Evolutionary conservation across 2,113 vertebrate genomes (phyloP), one percentile per base, ranked within the genome.

Genomic region (Cercocebus atys): DNA sequence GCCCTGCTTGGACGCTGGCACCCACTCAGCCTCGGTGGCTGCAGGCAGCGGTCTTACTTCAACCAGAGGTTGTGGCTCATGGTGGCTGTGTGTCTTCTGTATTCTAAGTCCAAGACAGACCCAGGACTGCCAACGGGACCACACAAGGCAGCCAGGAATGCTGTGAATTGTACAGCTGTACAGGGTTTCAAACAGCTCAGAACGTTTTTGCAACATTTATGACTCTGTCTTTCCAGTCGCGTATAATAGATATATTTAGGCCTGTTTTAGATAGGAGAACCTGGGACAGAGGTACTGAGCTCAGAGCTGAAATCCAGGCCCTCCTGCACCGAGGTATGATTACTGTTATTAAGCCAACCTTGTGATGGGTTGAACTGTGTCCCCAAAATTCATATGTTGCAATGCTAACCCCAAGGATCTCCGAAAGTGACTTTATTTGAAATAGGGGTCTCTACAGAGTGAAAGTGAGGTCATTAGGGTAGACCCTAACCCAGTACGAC

Each of bases 21-120:
- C 27, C 35, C 18, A 0, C 68, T n/a, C 22, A 2, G 5, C 43
- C 2, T 6, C 13, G 35, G 43, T 0, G 3, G 22, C 40, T 35
- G 0, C 4, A 8, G 68, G 68, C 17, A 38, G 8, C 1, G 1
- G 17, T 38, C 35, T 72, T 4, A 20, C 35, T 17, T 72, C 35
- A 9, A 72, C 35, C 17, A 4, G 17, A 38, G 68, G 17, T n/a
- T 30, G 75, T 5, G 64, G 64, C 30, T 35, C 13, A 17, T 7
- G 32, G 27, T 35, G 30, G 30, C 32, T 35, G 64, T 32, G 32
- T 35, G 64, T 17, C 64, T 17, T 32, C 32, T 18, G 32, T 68
- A 18, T 18, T 68, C 45, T 61, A 6, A 2, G n/a, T 40, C 17
- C 17, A 0, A 52, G 90, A 10, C 30, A 30, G 90, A 6, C 22